These are phyloP conservation scores for Sussaba pulchella DNA, from an alignment of 2,888 invertebrate species.

Conservation along the genomic window DNA sequence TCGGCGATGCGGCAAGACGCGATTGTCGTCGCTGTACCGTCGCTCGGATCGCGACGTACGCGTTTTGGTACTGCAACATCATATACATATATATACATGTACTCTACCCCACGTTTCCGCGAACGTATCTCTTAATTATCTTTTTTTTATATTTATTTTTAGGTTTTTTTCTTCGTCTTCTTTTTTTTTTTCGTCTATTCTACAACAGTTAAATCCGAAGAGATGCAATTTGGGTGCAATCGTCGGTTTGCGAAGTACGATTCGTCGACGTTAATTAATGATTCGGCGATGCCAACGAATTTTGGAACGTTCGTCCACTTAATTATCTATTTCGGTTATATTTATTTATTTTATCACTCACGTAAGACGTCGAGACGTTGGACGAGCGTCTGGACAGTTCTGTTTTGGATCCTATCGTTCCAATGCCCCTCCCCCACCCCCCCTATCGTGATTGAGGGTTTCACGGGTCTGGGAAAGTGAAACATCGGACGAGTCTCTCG, in stretches of 20 bases:
- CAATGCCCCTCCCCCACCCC: background rate
- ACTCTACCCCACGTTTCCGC: background rate
- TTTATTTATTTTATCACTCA: slow-evolving; percentile 60
- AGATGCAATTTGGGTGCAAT: too few species aligned
- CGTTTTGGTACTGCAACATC: slow-evolving; percentile 28
- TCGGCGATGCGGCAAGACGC: slow-evolving; percentile 62
- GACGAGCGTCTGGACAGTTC: slow-evolving; percentile 2
- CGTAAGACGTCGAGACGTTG: background rate
- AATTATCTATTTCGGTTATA: slow-evolving; percentile 65
- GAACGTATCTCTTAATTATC: slow-evolving; percentile 13
- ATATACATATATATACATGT: too few species aligned
- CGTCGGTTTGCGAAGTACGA: slow-evolving; percentile 26
- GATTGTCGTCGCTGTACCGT: slow-evolving; percentile 53
- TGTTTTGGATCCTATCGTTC: slow-evolving; percentile 24
- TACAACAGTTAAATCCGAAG: slow-evolving; percentile 9
- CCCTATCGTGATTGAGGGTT: slow-evolving; percentile 16
- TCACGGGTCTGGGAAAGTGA: background rate
- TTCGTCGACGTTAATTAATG: slow-evolving; percentile 62
- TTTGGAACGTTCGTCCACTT: slow-evolving; percentile 61
- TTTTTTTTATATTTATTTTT: slow-evolving; percentile 18
- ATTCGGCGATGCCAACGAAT: slow-evolving; percentile 60
- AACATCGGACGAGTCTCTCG: too few species aligned
- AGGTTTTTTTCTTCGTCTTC: background rate
- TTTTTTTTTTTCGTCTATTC: slow-evolving; percentile 4
- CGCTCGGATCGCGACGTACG: background rate